Conservation (phyloP, 2,113 vertebrate species). For the Dascyllus trimaculatus region DNA sequence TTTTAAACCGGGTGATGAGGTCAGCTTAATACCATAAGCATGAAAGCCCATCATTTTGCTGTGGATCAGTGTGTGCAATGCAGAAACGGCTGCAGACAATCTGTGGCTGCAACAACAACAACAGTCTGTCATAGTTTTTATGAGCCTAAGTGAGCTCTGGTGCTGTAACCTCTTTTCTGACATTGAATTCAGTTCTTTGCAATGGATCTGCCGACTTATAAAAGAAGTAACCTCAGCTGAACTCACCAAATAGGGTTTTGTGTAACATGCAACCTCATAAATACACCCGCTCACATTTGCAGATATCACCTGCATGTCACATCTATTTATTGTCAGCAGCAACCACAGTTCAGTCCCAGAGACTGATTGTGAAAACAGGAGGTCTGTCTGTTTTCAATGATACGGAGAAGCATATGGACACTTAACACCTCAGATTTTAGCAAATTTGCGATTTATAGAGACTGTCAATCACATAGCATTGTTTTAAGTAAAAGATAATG, state of each 20-base stretch:
- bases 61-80: background rate
- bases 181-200: slow-evolving; percentile 39
- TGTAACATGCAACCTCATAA: slow-evolving; percentile 15
- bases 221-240: slow-evolving; percentile 30
- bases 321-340: slow-evolving; percentile 4
- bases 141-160: slow-evolving; percentile 1
- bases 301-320: slow-evolving; percentile 24
- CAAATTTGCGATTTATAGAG: background rate
- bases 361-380: background rate
- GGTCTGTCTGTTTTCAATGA: background rate
- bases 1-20: background rate
- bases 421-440: background rate
- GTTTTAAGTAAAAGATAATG: background rate
- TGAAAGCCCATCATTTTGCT: background rate
- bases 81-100: background rate
- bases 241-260: background rate
- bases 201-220: slow-evolving; percentile 5
- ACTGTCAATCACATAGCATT: background rate
- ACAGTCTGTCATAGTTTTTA: slow-evolving; percentile 18
- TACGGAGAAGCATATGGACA: background rate
- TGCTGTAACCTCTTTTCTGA: slow-evolving; percentile 16
- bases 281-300: slow-evolving; percentile 23
- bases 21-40: background rate
- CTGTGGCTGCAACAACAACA: background rate
- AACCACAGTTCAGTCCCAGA: background rate